Evolutionary conservation across 2,113 vertebrate genomes (phyloP), one percentile per base, ranked within the genome.

Genomic region (Nicator chloris): DNA sequence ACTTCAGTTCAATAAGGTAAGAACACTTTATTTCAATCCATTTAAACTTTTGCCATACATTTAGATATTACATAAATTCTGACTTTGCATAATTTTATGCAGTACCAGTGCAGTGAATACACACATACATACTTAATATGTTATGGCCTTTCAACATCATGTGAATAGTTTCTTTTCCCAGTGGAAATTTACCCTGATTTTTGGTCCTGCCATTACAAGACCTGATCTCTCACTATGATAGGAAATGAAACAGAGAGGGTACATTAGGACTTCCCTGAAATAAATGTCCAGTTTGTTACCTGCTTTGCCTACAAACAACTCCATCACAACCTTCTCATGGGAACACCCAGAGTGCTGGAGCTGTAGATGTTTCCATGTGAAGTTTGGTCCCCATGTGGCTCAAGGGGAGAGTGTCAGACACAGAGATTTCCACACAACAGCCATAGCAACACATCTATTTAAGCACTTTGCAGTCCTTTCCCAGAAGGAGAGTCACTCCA

Each of bases 11-110:
- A 90, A 90, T 47, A 90, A 81, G 51, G 66, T 86, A 82, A 92
- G 75, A 92, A 4, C 61, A 86, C 64, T 95, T 89, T 51, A 69
- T 86, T 94, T 68, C 63, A 77, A 81, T 54, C 39, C 85, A 63
- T 87, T 97, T 92, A 91, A 90, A 83, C 71, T 92, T 94, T 71
- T 78, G n/a, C 56, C 72, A 44, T 39, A 15, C 81, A 92, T 83
- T 94, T 86, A 90, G 47, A 51, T 63, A 80, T 65, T 86, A 68
- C 47, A 89, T 89, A 92, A 89, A 95, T 90, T 91, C 82, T 63
- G 40, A 54, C 76, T 88, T 93, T 4, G 10, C 40, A 40, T 75
- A 20, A 66, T 93, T 91, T 86, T 78, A 60, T 86, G 68, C 57
- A 51, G 69, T 71, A 76, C 37, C 0, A 3, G 33, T 51, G 51